phyloP scores from a whole-genome alignment of 2,888 invertebrate species.

The Eristalinus aeneus region DNA sequence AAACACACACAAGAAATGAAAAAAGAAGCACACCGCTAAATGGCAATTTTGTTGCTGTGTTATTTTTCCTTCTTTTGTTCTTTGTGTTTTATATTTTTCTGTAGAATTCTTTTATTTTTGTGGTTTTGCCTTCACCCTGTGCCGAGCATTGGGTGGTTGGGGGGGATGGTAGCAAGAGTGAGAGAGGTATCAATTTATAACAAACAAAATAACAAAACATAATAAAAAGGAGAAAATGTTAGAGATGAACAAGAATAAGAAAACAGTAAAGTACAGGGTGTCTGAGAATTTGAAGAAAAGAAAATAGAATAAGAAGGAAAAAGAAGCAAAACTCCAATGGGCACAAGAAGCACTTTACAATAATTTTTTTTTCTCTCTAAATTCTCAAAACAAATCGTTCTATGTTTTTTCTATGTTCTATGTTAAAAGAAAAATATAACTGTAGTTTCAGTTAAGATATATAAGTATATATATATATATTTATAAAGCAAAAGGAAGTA shows the following conservation, averaged over 20 bases:
- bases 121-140: slow-evolving; percentile 18
- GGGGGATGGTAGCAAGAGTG: neutral
- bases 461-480: slow-evolving; percentile 7
- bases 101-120: slow-evolving; percentile 14
- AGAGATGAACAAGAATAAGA: neutral
- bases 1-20: neutral
- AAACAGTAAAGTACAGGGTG: slow-evolving; percentile 14
- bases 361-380: slow-evolving; percentile 63
- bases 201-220: neutral
- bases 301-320: slow-evolving; percentile 27
- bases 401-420: slow-evolving; percentile 52
- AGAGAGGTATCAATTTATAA: neutral
- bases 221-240: neutral
- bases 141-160: neutral
- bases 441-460: slow-evolving; percentile 39
- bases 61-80: slow-evolving; percentile 13
- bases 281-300: neutral
- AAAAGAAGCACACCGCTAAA: slow-evolving; percentile 41
- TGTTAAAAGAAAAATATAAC: slow-evolving; percentile 29
- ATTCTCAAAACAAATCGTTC: slow-evolving; percentile 13
- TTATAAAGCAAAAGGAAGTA: slow-evolving; percentile 48
- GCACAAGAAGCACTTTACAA: slow-evolving; percentile 69
- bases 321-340: slow-evolving; percentile 48
- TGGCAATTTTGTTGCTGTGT: slow-evolving; percentile 50
- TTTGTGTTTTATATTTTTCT: slow-evolving; percentile 10